A percentile compares a stretch with the other conserved stretches of the same genome.
Evolutionary conservation across 35 echinoderm and acorn worm species (phyloP).

Genomic region (Ophiothrix spiculata): DNA sequence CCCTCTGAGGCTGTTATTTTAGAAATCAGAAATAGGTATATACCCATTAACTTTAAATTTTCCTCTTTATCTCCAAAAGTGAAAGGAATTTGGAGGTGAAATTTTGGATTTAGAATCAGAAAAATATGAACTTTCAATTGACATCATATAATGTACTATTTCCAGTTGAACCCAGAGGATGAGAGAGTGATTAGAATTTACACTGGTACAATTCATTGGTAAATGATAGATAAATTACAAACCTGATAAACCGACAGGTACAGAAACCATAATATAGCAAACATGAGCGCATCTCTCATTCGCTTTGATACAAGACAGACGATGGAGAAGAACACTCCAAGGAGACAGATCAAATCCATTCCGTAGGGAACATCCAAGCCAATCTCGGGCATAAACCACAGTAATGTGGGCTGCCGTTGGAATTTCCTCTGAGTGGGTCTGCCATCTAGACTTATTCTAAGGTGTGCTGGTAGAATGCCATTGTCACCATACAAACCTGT

Average conservation of each 20-base stretch:
- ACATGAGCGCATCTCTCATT: slow-evolving; percentile 74
- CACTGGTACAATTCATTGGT: too few species aligned
- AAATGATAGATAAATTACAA: too few species aligned
- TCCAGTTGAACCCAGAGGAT: too few species aligned
- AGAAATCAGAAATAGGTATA: too few species aligned
- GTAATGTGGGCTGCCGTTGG: slow-evolving; percentile 64
- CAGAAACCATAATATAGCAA: slow-evolving; percentile 81
- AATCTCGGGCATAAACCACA: slow-evolving; percentile 70
- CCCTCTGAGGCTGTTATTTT: too few species aligned
- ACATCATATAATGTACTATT: too few species aligned
- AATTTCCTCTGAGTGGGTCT: slow-evolving; percentile 41
- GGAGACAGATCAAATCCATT: slow-evolving; percentile 84
- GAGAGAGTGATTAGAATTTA: too few species aligned
- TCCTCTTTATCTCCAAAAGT: too few species aligned
- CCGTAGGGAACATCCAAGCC: slow-evolving; percentile 54
- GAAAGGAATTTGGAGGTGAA: too few species aligned
- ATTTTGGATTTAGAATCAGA: too few species aligned
- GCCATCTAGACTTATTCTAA: slow-evolving; percentile 32
- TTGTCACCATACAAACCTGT: slow-evolving; percentile 79
- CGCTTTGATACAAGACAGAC: slow-evolving; percentile 74
- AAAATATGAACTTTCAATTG: too few species aligned
- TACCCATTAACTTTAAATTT: too few species aligned
- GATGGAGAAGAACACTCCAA: slow-evolving; percentile 58
- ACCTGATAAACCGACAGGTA: slow-evolving; percentile 94
- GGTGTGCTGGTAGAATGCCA: slow-evolving; percentile 74